A percentile compares a stretch with the other conserved stretches of the same genome.
Evolutionary conservation across 2,113 vertebrate species (phyloP).

Genomic region (Dipodomys ordii): DNA sequence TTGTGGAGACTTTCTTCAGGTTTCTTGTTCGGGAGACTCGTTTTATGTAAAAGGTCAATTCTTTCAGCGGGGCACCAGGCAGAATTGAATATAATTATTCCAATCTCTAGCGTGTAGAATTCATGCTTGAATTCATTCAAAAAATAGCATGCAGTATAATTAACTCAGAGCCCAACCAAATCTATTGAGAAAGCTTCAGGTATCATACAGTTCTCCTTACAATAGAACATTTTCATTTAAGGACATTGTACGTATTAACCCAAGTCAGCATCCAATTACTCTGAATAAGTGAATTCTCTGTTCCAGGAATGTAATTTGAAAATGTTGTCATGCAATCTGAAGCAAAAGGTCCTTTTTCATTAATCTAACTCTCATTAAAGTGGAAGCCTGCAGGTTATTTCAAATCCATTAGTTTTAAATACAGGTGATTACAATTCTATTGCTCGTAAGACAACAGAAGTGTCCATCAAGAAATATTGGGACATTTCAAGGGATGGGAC

Average conservation of each 20-base stretch:
- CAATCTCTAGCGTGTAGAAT: constrained; percentile 97
- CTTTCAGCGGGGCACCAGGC: constrained; percentile 96
- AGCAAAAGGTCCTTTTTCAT: constrained; percentile 94
- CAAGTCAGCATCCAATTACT: constrained; percentile 99
- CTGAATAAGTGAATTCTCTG: constrained; percentile 99
- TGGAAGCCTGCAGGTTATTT: constrained; percentile 93
- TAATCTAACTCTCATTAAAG: constrained; percentile 96
- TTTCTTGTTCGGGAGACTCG: constrained; percentile 96
- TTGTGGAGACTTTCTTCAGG: constrained; percentile 94
- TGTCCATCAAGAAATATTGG: constrained; percentile 89
- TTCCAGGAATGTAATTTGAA: constrained; percentile 97
- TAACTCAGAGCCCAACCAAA: constrained; percentile 94
- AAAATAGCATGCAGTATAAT: constrained; percentile 97
- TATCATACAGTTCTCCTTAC: constrained; percentile 99
- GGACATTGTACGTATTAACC: constrained; percentile 99
- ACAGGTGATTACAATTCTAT: constrained; percentile 94
- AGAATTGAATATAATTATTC: constrained; percentile 99
- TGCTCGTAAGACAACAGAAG: constrained; percentile 90
- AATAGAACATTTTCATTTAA: constrained; percentile 99
- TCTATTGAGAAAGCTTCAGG: constrained; percentile 97
- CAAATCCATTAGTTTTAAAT: constrained; percentile 97
- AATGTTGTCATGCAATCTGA: constrained; percentile 97
- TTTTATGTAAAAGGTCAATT: constrained; percentile 99
- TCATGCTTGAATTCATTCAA: constrained; percentile 99
- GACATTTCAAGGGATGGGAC: constrained; percentile 87